Percentiles rank a stretch among this genome's conserved stretches.
phyloP scores from a whole-genome alignment of 2,113 vertebrate species.

The Corvus moneduloides region DNA sequence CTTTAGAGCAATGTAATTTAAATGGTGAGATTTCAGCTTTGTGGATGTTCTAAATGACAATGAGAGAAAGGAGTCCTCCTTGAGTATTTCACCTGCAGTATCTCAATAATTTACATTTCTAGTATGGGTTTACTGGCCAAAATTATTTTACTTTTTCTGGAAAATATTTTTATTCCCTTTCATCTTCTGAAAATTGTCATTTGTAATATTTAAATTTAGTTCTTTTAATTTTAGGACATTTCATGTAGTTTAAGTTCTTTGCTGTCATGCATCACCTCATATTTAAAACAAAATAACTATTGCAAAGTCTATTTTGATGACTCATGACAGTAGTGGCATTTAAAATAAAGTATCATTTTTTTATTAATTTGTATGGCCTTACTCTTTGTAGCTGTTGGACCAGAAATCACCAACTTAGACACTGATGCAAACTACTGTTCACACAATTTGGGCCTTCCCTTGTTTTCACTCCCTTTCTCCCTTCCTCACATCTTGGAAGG shows the following conservation, averaged over 20 bases:
- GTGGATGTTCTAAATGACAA: neutral
- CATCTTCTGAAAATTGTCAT: conserved; percentile 18
- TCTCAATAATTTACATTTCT: neutral
- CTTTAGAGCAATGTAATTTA: neutral
- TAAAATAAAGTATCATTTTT: conserved; percentile 66
- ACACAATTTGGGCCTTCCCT: neutral
- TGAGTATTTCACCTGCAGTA: neutral
- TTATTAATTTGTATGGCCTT: neutral
- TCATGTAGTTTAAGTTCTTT: conserved; percentile 3
- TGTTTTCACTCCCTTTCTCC: neutral
- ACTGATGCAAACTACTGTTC: neutral
- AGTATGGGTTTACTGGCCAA: conserved; percentile 26
- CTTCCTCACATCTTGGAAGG: neutral
- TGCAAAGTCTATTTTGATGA: conserved; percentile 74
- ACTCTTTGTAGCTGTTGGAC: neutral
- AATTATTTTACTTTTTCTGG: conserved; percentile 30
- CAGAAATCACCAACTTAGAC: neutral
- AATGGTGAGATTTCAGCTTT: conserved; percentile 16
- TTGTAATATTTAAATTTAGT: conserved; percentile 52
- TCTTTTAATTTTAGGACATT: conserved; percentile 12
- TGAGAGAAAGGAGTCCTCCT: neutral
- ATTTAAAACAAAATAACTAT: conserved; percentile 71
- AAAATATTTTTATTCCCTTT: conserved; percentile 40
- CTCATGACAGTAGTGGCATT: conserved; percentile 45
- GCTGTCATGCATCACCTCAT: conserved; percentile 25